Evolutionary conservation across 2,888 invertebrate species (phyloP), one percentile per base, ranked within the genome.

Genomic region (Galeopsomyia nigrocyanea): DNA sequence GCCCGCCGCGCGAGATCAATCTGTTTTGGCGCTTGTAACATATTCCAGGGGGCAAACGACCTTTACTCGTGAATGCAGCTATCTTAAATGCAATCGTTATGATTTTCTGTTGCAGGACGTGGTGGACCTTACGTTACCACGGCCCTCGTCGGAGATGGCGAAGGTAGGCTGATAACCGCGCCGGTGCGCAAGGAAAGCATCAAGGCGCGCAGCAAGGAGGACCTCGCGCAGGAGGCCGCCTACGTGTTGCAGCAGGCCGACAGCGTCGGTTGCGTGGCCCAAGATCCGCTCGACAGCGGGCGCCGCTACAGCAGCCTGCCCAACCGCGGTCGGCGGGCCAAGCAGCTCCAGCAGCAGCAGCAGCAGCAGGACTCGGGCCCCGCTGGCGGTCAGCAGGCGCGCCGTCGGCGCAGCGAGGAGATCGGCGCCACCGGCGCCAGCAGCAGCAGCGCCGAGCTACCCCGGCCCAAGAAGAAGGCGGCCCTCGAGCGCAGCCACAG

Each of bases 201-300:
- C 78, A 90, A 91, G 62, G 91, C 92, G 81, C 88, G 92, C 51
- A 92, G 93, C 70, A 91, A 92, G 82, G 89, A 92, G 82, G 91
- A 93, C 82, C 89, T 94, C 61, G 92, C 92, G 61, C 90, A 92
- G 81, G 95, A 95, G 88, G 93, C 93, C 46, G 93, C 93, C 75
- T 89, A 90, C 81, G 93, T 94, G 47, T 87, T 94, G 64, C 90
- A 92, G 26, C 93, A 94, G 85, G 94, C 92, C 0, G 91, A 92
- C 78, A 91, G 91, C 81, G 89, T 94, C 76, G 91, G 90, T 71
- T 94, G 94, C 83, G 87, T 80, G 80, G 87, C 81, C 78, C 82
- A 82, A 77, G 82, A 84, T 81, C 81, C 77, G 10, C 39, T 10
- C 7, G 82, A 83, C 76, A 83, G 83, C 67, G 78, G 81, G 71